phyloP scores from a whole-genome alignment of 1,140 invertebrate species.

The Leptopilina clavipes region DNA sequence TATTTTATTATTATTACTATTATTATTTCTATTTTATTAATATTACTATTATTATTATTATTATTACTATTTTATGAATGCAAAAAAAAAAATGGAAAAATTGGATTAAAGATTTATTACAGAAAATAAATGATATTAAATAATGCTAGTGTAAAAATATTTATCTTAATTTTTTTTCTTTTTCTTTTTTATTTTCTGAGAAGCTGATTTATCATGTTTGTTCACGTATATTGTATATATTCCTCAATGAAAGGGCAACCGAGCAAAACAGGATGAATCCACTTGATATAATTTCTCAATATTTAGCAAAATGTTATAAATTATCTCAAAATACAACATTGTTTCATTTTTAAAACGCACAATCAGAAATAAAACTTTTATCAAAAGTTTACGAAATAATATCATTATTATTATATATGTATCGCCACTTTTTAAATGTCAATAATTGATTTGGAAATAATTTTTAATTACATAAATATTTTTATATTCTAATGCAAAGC shows the following conservation, averaged over 20 bases:
- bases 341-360: not conserved
- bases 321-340: not conserved
- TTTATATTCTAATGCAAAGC: too few relatives aligned
- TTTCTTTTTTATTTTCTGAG: not conserved
- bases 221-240: not conserved
- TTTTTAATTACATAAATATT: too few relatives aligned
- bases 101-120: too few relatives aligned
- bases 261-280: slow-evolving; percentile 10
- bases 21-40: too few relatives aligned
- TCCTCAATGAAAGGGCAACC: slow-evolving; percentile 9
- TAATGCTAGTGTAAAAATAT: not conserved
- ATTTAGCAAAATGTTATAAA: not conserved
- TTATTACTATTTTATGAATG: too few relatives aligned
- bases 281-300: slow-evolving; percentile 20
- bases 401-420: too few relatives aligned
- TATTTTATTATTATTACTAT: too few relatives aligned
- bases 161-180: not conserved
- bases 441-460: too few relatives aligned
- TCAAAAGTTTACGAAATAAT: too few relatives aligned
- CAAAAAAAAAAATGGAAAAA: too few relatives aligned
- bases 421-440: too few relatives aligned
- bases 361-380: not conserved
- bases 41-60: too few relatives aligned
- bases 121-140: not conserved
- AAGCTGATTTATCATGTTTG: slow-evolving; percentile 9